Evolutionary conservation across 2,797 vertebrate species (phyloP).

Genomic region (Sebastes kiyomatsui): DNA sequence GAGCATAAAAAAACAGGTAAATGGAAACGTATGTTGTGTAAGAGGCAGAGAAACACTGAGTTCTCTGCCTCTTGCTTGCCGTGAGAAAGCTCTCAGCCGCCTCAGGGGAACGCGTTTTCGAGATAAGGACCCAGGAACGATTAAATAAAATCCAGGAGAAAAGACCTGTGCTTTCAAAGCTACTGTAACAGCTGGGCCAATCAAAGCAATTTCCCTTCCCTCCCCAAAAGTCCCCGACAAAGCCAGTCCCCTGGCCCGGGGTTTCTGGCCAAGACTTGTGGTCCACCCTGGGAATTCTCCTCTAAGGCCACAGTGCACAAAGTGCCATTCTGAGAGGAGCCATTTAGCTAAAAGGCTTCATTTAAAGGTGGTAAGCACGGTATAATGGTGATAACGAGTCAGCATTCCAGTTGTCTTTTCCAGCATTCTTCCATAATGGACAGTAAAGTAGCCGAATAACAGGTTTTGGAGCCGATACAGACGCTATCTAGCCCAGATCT

Average conservation of each 20-base stretch:
- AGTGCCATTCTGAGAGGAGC: constrained; percentile 79
- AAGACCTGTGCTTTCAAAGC: constrained; percentile 79
- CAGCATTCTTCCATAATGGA: constrained; percentile 36
- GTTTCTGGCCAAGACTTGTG: constrained; percentile 70
- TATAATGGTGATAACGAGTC: constrained; percentile 72
- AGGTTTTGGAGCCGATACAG: background rate
- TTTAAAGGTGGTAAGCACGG: constrained; percentile 68
- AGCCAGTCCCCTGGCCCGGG: constrained; percentile 66
- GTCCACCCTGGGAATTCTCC: constrained; percentile 80
- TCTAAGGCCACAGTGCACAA: constrained; percentile 72
- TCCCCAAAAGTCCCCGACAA: constrained; percentile 77
- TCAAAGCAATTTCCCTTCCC: constrained; percentile 82
- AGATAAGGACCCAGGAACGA: constrained; percentile 82
- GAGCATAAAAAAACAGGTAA: background rate
- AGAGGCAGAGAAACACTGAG: constrained; percentile 33
- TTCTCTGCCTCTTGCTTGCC: constrained; percentile 58
- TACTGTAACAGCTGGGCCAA: constrained; percentile 84
- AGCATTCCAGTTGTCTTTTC: constrained; percentile 56
- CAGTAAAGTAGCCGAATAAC: background rate
- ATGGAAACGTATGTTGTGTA: background rate
- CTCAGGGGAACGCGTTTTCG: constrained; percentile 72
- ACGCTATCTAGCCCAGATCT: constrained; percentile 9
- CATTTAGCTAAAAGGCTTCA: constrained; percentile 76
- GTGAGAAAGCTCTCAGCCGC: constrained; percentile 80
- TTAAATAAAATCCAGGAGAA: constrained; percentile 84